Percentiles rank a stretch among this genome's conserved stretches.
Conservation (phyloP, 2,888 invertebrate genomes). For the Drosophila lacicola region DNA sequence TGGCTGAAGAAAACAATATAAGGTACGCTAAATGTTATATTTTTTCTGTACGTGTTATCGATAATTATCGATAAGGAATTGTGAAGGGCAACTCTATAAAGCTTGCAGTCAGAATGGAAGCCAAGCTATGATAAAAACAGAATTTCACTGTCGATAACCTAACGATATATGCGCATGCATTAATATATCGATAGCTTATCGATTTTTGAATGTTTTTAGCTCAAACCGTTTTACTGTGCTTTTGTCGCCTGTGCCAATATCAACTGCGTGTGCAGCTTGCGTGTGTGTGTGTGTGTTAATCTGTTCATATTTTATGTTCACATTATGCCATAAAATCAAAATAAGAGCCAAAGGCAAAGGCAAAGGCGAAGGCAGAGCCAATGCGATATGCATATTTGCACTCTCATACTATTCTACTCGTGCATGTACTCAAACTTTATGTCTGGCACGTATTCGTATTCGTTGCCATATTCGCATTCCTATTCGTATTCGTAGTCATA, state of each 20-base stretch:
- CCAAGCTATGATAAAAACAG: no score
- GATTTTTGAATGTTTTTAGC: neutral
- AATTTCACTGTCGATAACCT: no score
- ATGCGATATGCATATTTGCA: slow-evolving; percentile 34
- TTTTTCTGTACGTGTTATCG: no score
- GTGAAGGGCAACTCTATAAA: no score
- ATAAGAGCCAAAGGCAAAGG: slow-evolving; percentile 40
- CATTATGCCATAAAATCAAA: slow-evolving; percentile 64
- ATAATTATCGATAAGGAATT: no score
- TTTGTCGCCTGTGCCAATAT: neutral
- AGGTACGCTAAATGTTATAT: neutral
- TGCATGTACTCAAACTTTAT: neutral
- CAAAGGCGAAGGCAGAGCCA: slow-evolving; percentile 23
- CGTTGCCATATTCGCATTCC: no score
- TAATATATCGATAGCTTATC: neutral
- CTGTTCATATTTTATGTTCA: slow-evolving; percentile 62
- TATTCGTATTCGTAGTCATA: slow-evolving; percentile 13
- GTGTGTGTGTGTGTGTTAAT: slow-evolving; percentile 46
- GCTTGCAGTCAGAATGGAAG: no score
- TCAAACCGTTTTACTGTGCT: neutral
- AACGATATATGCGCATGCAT: neutral
- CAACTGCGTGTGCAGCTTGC: neutral
- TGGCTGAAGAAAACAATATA: neutral
- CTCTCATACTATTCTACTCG: neutral
- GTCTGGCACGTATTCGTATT: neutral